A percentile compares a stretch with the other conserved stretches of the same genome.
phyloP scores from a whole-genome alignment of 2,797 vertebrate species.

The Urosaurus nigricauda region DNA sequence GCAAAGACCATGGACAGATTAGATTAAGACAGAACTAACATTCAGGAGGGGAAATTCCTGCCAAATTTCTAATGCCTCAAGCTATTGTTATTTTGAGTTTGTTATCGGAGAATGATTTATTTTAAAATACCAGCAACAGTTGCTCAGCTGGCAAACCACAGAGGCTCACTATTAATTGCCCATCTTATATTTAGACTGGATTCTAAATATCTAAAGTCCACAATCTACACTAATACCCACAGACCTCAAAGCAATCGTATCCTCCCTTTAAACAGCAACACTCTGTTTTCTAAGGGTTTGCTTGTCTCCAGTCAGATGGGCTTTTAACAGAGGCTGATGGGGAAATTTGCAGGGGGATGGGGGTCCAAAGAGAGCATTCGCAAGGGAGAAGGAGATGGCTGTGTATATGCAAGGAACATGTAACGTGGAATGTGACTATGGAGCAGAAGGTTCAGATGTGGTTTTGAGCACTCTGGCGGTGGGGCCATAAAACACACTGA shows the following conservation, averaged over 20 bases:
- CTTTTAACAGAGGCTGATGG: neutral
- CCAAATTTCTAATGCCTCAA: slow-evolving; percentile 42
- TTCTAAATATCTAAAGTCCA: neutral
- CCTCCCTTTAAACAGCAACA: neutral
- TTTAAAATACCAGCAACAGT: slow-evolving; percentile 34
- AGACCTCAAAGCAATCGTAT: neutral
- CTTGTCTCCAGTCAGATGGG: neutral
- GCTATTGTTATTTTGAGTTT: slow-evolving; percentile 44
- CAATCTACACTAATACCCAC: neutral
- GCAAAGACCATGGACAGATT: slow-evolving; percentile 39
- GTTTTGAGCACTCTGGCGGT: neutral
- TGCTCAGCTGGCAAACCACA: slow-evolving; percentile 35
- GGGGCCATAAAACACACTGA: neutral
- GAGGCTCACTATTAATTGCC: neutral
- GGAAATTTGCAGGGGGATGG: neutral
- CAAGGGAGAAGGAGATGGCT: neutral
- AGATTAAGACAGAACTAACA: slow-evolving; percentile 42
- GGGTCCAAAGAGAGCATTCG: neutral
- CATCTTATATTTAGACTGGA: slow-evolving; percentile 28
- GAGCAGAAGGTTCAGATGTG: neutral
- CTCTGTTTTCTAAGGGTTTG: slow-evolving; percentile 12
- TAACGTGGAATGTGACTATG: neutral
- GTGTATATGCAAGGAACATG: neutral
- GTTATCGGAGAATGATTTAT: slow-evolving; percentile 39
- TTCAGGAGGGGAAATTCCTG: slow-evolving; percentile 38